Evolutionary conservation across 1,140 invertebrate species (phyloP), one percentile per base, ranked within the genome.

Genomic region (Macrocentrus cingulum): DNA sequence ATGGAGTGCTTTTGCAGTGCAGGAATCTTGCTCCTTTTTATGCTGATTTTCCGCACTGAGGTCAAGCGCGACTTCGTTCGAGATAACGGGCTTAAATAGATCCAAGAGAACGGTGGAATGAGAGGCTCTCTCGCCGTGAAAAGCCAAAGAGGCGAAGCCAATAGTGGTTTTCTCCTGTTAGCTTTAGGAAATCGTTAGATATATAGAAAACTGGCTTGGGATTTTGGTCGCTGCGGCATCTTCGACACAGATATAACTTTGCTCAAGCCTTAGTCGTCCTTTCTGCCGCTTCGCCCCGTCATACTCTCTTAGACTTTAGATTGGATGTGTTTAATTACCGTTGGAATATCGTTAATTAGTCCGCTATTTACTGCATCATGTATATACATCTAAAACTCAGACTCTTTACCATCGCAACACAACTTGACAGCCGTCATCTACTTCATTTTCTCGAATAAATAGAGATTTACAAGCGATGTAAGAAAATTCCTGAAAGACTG

Each of bases 291-390:
- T n/a, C n/a, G n/a, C n/a, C n/a, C 39, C 45, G 51, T 59, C 42
- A 50, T 51, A 54, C 51, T 25, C 56, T 44, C 48, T 45, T 44
- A 45, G 61, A 55, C 52, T 61, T 51, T 46, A 63, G 61, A 62
- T 57, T 59, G 45, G 62, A 60, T 56, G 58, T 54, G 76, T 69
- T 76, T 78, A 78, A 78, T 78, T 78, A 77, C 74, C 70, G 63
- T 68, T 74, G 65, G 75, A 75, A 78, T 78, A 78, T 76, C 76
- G 76, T 78, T 77, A 78, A 78, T 78, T 78, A 78, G 67, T 67
- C 61, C 36, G 61, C 59, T 56, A 60, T 59, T 53, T 55, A 48
- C 55, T 29, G 25, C 56, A 19, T 34, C 22, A 19, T n/a, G 13
- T 23, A 29, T 34, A 18, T 50, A 54, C 5, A 48, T 39, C 23